phyloP scores from a whole-genome alignment of 2,888 invertebrate genomes.

The Pachymerium ferrugineum region DNA sequence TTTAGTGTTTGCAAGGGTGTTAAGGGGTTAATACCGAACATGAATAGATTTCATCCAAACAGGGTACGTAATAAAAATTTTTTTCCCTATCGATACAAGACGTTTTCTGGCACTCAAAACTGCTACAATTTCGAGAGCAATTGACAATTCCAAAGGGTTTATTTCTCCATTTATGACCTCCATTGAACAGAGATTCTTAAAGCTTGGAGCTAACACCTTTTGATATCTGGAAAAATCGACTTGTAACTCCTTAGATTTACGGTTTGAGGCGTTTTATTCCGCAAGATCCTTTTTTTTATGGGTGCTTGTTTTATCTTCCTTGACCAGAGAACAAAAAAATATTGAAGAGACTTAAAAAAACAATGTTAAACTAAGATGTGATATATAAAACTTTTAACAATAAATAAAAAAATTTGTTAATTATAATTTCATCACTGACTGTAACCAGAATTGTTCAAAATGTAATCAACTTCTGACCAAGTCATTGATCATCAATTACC shows the following conservation, averaged over 20 bases:
- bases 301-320: slow-evolving; percentile 4
- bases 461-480: no score
- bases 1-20: no score
- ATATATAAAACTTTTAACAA: no score
- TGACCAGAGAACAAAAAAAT: background rate
- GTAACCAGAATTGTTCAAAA: no score
- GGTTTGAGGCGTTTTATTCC: background rate
- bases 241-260: slow-evolving; percentile 25
- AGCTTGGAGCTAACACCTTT: slow-evolving; percentile 19
- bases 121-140: slow-evolving; percentile 21
- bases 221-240: slow-evolving; percentile 11
- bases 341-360: no score
- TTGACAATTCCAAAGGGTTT: slow-evolving; percentile 25
- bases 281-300: slow-evolving; percentile 3
- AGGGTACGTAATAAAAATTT: background rate
- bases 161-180: slow-evolving; percentile 17
- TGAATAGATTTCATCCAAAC: background rate
- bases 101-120: background rate
- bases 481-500: no score
- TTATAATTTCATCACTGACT: no score
- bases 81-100: slow-evolving; percentile 7
- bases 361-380: no score
- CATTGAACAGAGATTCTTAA: background rate
- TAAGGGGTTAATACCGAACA: background rate
- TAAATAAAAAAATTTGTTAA: no score